phyloP scores from a whole-genome alignment of 2,113 vertebrate genomes.

The Peucedramus taeniatus region DNA sequence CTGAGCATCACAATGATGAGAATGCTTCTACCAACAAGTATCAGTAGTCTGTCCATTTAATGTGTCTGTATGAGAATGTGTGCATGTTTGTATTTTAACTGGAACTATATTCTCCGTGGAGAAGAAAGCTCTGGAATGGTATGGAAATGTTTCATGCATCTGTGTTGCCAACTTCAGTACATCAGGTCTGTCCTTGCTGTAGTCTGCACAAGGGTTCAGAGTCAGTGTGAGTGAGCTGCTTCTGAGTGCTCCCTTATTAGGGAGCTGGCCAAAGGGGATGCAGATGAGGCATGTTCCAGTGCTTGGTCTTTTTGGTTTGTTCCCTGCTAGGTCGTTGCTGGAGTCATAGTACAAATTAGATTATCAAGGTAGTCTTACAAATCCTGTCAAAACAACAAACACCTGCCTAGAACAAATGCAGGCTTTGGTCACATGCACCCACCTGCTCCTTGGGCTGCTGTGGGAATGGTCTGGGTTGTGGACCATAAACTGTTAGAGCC shows the following conservation, averaged over 20 bases:
- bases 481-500: background rate
- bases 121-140: background rate
- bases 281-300: background rate
- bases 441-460: background rate
- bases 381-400: background rate
- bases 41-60: background rate
- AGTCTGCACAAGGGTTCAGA: background rate
- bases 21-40: background rate
- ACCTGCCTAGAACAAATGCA: background rate
- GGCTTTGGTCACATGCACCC: background rate
- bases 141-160: accelerated
- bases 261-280: background rate
- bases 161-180: background rate
- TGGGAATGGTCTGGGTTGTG: background rate
- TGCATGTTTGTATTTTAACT: background rate
- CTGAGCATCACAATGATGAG: background rate
- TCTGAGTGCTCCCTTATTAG: accelerated
- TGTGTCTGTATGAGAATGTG: background rate
- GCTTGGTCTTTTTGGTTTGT: background rate
- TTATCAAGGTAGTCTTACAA: background rate
- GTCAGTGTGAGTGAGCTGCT: background rate
- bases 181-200: accelerated
- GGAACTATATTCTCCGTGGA: background rate
- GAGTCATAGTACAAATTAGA: background rate
- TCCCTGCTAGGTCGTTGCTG: background rate